Evolutionary conservation across 1,140 invertebrate genomes (phyloP), one percentile per base, ranked within the genome.

Genomic region (Drosophila nannoptera): DNA sequence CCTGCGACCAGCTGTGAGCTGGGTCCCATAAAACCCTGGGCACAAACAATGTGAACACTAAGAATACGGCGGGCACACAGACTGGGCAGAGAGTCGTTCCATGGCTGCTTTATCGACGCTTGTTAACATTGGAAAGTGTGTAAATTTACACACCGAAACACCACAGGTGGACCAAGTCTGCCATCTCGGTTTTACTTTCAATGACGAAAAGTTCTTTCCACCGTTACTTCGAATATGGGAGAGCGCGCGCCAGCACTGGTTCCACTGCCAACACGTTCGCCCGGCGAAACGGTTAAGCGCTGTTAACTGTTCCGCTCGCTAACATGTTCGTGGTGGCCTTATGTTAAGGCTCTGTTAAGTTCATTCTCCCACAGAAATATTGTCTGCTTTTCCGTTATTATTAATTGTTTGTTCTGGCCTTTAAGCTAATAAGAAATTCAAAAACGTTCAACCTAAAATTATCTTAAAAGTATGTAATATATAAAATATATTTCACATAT

Each of bases 121-220:
- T 83, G 80, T 83, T 83, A 83, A 66, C 73, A 59, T 54, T 70
- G 50, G 59, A 76, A 81, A 81, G 77, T 81, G 77, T 83, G 80
- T 84, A 80, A 76, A 84, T 84, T 83, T 84, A 83, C 80, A 83
- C 69, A 76, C 68, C 49, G 12, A 65, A 68, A 49, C 60, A 36
- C 71, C 42, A 62, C 71, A 78, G 73, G 65, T 62, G 59, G 55
- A 68, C 59, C 22, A 22, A 1, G 59, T 72, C 70, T 55, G 14
- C 60, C 40, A 16, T 35, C 35, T 67, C 32, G 64, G 16, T 84
- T 83, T 83, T 83, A 83, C 78, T 83, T 83, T 84, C 78, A 69
- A 75, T 69, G 64, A 59, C 16, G 55, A 32, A 60, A 59, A 59
- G 73, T 61, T 72, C 5, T 69, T 45, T 12, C 22, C 12, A 42